Evolutionary conservation across 2,113 vertebrate species (phyloP).

Genomic region (Tupaia chinensis): DNA sequence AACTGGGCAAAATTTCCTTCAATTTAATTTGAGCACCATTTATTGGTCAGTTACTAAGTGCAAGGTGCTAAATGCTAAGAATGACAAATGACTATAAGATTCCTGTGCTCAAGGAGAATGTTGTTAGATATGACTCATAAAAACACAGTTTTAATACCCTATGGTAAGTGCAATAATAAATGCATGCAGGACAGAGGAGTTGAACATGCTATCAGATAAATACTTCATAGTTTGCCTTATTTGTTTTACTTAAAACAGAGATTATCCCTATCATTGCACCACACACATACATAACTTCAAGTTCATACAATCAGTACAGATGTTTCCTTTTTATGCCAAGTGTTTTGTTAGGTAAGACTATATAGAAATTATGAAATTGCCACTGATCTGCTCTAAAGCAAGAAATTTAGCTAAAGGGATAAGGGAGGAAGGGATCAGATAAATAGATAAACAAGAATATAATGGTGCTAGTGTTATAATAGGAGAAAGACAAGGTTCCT

Average conservation of each 20-base stretch:
- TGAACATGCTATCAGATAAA: background rate
- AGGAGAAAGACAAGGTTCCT: background rate
- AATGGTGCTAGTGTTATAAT: background rate
- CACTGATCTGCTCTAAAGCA: background rate
- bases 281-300: background rate
- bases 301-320: background rate
- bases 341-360: background rate
- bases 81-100: conserved; percentile 3
- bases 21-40: background rate
- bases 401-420: background rate
- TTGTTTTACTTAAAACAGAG: conserved; percentile 43
- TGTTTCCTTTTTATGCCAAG: background rate
- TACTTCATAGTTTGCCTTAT: background rate
- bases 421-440: background rate
- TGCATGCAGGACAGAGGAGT: background rate
- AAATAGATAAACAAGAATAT: background rate
- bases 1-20: background rate
- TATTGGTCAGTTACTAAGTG: background rate
- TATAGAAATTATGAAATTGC: background rate
- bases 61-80: background rate
- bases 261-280: background rate
- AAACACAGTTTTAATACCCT: background rate
- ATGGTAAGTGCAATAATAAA: background rate
- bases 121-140: background rate
- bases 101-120: background rate